Base-by-base conservation (phyloP, 2,888 invertebrate genomes). In the Xestia sexstrigata region DNA sequence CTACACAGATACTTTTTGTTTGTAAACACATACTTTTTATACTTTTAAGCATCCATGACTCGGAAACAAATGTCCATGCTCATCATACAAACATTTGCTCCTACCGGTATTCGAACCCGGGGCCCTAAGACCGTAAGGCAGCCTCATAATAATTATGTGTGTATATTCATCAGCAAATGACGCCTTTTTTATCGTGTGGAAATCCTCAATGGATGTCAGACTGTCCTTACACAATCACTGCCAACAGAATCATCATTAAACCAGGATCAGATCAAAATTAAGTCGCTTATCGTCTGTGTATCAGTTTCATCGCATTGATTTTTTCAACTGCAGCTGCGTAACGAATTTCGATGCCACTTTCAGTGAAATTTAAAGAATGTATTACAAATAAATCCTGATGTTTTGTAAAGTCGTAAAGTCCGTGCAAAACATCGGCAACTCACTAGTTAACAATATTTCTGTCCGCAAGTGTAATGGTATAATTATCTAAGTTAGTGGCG, bases 401-500 rank as follows among this genome's bases (percentile, higher is more conserved):
- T 47, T 23, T 52, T 23, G 23, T 9, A n/a, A 52, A 52, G n/a
- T 15, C 15, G 6, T 30, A 6, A 26, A 26, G 35, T 2, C 35
- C 35, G 35, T 35, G 4, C 47, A 17, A 52, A 23, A 0, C 52
- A 52, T 2, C 4, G 23, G 3, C 23, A 23, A 9, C 3, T 52
- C 23, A 23, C 52, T 9, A 52, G 9, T 3, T 2, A 23, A 15
- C 17, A 49, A 49, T 30, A 8, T 8, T 60, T 60, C 30, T 60
- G 88, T 89, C 88, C 79, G n/a, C n/a, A 71, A 83, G 55, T 91
- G 86, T 88, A 90, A 52, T 76, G 66, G 78, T 79, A 80, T 89
- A n/a, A n/a, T n/a, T n/a, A n/a, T n/a, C n/a, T n/a, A 89, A 81
- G 88, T 87, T 89, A 91, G 90, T 92, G 90, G 87, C 89, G 89